phyloP scores from a whole-genome alignment of 2,797 vertebrate genomes.

The Eurystomus glaucurus region DNA sequence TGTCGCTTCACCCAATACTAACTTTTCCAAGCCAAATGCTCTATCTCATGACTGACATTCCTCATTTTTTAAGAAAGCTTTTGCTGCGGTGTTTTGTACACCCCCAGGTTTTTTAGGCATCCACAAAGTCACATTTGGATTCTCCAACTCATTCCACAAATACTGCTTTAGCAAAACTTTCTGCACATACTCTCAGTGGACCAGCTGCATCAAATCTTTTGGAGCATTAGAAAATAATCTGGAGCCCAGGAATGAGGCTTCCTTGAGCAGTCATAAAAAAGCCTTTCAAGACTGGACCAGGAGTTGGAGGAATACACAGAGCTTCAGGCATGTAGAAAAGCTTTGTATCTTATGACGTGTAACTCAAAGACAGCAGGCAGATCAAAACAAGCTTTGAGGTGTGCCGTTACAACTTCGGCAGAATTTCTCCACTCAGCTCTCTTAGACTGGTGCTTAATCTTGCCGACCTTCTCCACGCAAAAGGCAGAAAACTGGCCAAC shows the following conservation, averaged over 20 bases:
- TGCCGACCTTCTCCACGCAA: neutral
- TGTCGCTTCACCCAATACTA: fast-evolving
- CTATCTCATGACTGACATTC: neutral
- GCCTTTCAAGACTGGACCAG: neutral
- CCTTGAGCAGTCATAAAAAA: neutral
- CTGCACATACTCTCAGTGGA: fast-evolving
- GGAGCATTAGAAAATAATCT: neutral
- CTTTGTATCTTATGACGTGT: neutral
- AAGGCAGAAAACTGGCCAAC: neutral
- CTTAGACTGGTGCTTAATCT: neutral
- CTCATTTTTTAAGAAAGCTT: neutral
- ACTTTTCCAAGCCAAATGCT: neutral
- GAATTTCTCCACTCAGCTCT: neutral
- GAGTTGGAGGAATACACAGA: neutral
- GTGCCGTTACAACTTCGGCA: fast-evolving
- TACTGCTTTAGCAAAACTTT: neutral
- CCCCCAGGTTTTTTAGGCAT: fast-evolving
- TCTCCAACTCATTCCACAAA: neutral
- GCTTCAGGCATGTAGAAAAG: neutral
- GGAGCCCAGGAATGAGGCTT: neutral
- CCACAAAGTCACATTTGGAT: neutral
- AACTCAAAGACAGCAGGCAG: neutral
- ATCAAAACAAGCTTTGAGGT: neutral
- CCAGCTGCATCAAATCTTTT: neutral
- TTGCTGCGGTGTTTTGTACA: neutral